Evolutionary conservation across 2,113 vertebrate genomes (phyloP).

Genomic region (Aspiorhynchus laticeps): DNA sequence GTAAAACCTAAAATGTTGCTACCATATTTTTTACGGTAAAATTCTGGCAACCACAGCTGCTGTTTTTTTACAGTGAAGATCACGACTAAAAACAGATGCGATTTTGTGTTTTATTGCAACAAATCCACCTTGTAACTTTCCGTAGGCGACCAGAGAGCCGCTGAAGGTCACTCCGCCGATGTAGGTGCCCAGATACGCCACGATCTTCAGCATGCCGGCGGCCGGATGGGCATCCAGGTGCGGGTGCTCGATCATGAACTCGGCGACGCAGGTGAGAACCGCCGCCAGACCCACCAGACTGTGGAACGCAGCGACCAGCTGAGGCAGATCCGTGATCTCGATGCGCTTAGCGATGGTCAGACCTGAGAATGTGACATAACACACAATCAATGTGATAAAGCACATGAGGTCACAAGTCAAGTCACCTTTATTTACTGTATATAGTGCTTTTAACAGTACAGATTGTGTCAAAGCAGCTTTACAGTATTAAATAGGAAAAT

Average conservation of each 20-base stretch:
- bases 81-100: too few relatives aligned
- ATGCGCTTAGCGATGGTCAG: conserved; percentile 81
- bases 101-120: neutral
- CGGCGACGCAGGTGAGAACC: conserved; percentile 70
- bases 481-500: too few relatives aligned
- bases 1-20: too few relatives aligned
- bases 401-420: too few relatives aligned
- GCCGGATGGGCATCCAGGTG: conserved; percentile 73
- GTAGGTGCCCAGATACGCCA: conserved; percentile 76
- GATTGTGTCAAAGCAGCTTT: too few relatives aligned
- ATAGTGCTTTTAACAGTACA: too few relatives aligned
- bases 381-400: neutral
- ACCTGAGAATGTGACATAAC: conserved; percentile 64
- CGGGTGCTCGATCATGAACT: conserved; percentile 78
- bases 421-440: too few relatives aligned
- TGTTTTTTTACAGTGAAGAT: too few relatives aligned
- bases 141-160: conserved; percentile 73
- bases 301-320: conserved; percentile 83
- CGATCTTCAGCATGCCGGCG: conserved; percentile 72
- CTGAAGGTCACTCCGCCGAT: conserved; percentile 79
- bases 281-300: conserved; percentile 79
- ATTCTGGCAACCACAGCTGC: too few relatives aligned
- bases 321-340: conserved; percentile 80
- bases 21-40: too few relatives aligned
- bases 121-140: conserved; percentile 74